phyloP scores from a whole-genome alignment of 2,888 invertebrate genomes.

The Pyrochroa serraticornis region DNA sequence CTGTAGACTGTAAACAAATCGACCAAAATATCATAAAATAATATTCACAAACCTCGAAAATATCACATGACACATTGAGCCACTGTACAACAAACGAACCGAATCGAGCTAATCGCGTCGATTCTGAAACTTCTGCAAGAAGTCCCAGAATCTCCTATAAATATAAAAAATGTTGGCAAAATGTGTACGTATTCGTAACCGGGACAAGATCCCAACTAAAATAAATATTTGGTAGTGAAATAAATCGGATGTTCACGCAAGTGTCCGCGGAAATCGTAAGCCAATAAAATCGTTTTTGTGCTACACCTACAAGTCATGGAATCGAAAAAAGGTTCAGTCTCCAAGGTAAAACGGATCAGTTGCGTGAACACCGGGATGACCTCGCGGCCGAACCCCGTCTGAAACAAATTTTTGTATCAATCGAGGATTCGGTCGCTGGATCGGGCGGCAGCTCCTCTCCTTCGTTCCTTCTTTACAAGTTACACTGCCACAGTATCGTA shows the following conservation, averaged over 20 bases:
- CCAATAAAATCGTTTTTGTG: constrained; percentile 29
- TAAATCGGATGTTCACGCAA: constrained; percentile 34
- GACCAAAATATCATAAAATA: constrained; percentile 29
- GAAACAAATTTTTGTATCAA: too few species aligned
- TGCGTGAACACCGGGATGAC: constrained; percentile 35
- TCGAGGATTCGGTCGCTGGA: constrained; percentile 18
- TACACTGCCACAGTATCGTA: constrained; percentile 99
- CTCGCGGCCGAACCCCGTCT: too few species aligned
- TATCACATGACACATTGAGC: constrained; percentile 61
- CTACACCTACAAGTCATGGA: constrained; percentile 31
- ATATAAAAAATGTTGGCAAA: constrained; percentile 42
- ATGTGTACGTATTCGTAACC: constrained; percentile 52
- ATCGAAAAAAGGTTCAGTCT: constrained; percentile 43
- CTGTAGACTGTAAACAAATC: constrained; percentile 44
- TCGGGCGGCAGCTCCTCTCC: constrained; percentile 4
- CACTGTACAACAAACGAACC: constrained; percentile 49
- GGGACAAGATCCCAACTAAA: constrained; percentile 46
- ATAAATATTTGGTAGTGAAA: constrained; percentile 45
- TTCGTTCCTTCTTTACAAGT: constrained; percentile 70
- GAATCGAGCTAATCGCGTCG: constrained; percentile 4
- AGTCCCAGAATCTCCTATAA: constrained; percentile 26
- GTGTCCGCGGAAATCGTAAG: constrained; percentile 33
- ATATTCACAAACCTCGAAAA: constrained; percentile 58
- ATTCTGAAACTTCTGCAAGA: too few species aligned
- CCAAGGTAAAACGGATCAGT: constrained; percentile 44